These are phyloP conservation scores for Pristionchus arcanus DNA, from an alignment of 2,888 invertebrate species.

Conservation along the genomic window DNA sequence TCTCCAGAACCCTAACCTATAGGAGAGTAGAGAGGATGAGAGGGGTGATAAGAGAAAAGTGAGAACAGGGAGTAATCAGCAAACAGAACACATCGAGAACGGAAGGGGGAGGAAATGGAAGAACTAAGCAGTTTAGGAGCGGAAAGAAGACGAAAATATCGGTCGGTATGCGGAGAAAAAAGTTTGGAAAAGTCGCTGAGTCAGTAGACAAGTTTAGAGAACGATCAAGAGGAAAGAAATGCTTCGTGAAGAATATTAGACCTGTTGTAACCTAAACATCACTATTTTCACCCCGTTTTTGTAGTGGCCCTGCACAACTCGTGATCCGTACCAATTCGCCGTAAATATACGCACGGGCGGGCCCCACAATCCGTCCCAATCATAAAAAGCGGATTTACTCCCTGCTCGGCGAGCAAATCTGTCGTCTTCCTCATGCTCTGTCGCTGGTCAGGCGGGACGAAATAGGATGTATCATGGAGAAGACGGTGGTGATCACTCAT, in stretches of 20 bases:
- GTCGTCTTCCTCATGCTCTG: background rate
- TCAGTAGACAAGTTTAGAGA: background rate
- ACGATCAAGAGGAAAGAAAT: background rate
- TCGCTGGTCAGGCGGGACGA: background rate
- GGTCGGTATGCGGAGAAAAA: background rate
- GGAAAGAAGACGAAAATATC: background rate
- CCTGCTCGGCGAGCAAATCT: background rate
- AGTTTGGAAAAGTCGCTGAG: background rate
- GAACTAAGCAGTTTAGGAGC: slow-evolving; percentile 33
- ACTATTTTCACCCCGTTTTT: background rate
- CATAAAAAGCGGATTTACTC: slow-evolving; percentile 23
- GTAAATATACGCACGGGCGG: background rate
- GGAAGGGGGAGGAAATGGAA: slow-evolving; percentile 10
- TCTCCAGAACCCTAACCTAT: background rate
- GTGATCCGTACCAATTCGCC: background rate
- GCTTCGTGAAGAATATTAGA: background rate
- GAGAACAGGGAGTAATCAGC: slow-evolving; percentile 19
- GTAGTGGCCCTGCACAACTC: background rate
- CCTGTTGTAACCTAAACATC: background rate
- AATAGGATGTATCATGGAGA: background rate
- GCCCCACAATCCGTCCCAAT: background rate
- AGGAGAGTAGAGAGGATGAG: background rate
- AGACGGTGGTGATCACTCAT: too few species aligned
- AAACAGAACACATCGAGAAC: slow-evolving; percentile 9
- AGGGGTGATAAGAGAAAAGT: background rate